These are phyloP conservation scores for Hormaphis cornu DNA, from an alignment of 1,140 invertebrate species.

Conservation along the genomic window DNA sequence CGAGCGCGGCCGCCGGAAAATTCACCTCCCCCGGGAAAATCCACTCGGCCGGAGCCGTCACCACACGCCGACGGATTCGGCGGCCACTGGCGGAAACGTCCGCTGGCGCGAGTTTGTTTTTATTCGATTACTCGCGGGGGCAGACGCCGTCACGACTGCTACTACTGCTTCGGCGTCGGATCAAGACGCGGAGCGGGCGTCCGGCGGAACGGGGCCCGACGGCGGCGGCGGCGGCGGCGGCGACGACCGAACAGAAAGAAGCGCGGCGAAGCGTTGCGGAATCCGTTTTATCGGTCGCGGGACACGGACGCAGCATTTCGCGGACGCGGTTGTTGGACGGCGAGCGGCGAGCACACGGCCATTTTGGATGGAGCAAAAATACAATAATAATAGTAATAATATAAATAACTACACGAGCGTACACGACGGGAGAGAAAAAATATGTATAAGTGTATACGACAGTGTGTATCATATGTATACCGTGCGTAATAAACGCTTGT, in stretches of 20 bases:
- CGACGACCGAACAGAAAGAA: not conserved
- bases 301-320: constrained; percentile 9
- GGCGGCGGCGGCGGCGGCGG: not conserved
- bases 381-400: constrained; percentile 1
- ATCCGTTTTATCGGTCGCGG: not conserved
- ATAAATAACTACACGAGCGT: not conserved
- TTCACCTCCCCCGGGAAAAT: not conserved
- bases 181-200: not conserved
- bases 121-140: no score
- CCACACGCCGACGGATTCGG: not conserved
- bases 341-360: constrained; percentile 23
- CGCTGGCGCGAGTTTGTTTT: no score
- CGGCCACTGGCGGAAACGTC: not conserved
- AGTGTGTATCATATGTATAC: not conserved
- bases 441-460: no score
- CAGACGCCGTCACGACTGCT: no score
- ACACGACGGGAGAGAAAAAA: no score
- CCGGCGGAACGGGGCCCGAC: not conserved
- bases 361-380: constrained; percentile 21
- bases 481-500: not conserved
- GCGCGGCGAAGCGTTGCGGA: not conserved
- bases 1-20: no score
- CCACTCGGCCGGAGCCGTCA: not conserved
- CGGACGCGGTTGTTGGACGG: not conserved
- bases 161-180: no score